phyloP scores from a whole-genome alignment of 2,113 vertebrate genomes.

The Elachura formosa region DNA sequence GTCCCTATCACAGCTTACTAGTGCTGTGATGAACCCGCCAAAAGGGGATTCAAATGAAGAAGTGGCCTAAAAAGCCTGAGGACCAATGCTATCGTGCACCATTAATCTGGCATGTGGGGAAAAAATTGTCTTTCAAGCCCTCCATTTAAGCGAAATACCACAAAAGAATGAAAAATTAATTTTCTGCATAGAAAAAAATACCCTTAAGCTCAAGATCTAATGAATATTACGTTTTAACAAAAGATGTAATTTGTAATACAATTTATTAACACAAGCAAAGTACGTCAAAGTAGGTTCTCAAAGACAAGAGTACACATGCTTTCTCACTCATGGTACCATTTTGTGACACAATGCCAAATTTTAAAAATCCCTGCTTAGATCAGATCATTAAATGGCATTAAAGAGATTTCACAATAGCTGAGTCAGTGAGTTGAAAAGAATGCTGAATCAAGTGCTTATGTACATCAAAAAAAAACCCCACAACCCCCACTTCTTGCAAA shows the following conservation, averaged over 20 bases:
- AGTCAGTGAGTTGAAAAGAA: neutral
- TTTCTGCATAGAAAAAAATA: neutral
- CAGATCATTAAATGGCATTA: neutral
- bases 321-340: neutral
- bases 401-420: neutral
- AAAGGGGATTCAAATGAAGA: neutral
- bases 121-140: neutral
- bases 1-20: neutral
- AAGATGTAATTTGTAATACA: neutral
- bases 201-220: neutral
- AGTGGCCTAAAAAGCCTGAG: neutral
- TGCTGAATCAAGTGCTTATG: neutral
- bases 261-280: neutral
- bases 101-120: neutral
- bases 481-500: neutral
- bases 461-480: neutral
- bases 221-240: neutral
- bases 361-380: neutral
- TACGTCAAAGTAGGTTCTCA: neutral
- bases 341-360: neutral
- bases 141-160: neutral
- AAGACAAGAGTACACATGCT: neutral
- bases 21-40: accelerated
- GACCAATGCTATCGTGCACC: neutral
- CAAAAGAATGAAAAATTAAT: neutral